Evolutionary conservation across 2,888 invertebrate species (phyloP), one percentile per base, ranked within the genome.

Genomic region (Callyntrura guangdongensis): DNA sequence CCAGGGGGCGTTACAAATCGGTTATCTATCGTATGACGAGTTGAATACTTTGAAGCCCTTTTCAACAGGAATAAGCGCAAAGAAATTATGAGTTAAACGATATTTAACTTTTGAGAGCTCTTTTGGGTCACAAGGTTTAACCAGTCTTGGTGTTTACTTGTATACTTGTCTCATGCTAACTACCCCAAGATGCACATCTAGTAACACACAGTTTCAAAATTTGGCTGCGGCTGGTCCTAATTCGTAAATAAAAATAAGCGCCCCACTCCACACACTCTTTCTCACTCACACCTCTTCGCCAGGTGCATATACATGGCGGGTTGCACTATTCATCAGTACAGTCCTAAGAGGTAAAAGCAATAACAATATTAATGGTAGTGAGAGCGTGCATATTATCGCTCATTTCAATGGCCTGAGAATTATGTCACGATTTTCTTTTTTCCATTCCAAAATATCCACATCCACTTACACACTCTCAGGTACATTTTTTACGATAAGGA

Each of bases 341-440:
- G 25, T 79, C 53, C 9, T 11, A n/a, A 79, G n/a, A 77, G 45
- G 79, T 79, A 56, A 14, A 25, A 53, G 22, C 25, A 74, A 5
- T 25, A 22, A 12, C 53, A 36, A 36, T 36, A 59, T 59, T 79
- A 77, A 77, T 77, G 53, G 25, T 14, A 77, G 79, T 56, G 56
- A 12, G 53, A 79, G 79, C 79, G 56, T 79, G 79, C 56, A 59
- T 64, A 59, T 77, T 56, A 27, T 79, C 27, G 79, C 36, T 79
- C 56, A 25, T 79, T 79, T 20, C 79, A 79, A 9, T 79, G 56
- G 56, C 56, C n/a, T 79, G 79, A 74, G 56, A 85, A 85, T 85
- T 85, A 85, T 85, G 85, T 85, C 85, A 85, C 85, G 85, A 85
- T 85, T 85, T 85, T 72, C 72, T 83, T 69, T 53, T 79, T 36